phyloP scores from a whole-genome alignment of 2,888 invertebrate species.

The Anagyrus pseudococci region DNA sequence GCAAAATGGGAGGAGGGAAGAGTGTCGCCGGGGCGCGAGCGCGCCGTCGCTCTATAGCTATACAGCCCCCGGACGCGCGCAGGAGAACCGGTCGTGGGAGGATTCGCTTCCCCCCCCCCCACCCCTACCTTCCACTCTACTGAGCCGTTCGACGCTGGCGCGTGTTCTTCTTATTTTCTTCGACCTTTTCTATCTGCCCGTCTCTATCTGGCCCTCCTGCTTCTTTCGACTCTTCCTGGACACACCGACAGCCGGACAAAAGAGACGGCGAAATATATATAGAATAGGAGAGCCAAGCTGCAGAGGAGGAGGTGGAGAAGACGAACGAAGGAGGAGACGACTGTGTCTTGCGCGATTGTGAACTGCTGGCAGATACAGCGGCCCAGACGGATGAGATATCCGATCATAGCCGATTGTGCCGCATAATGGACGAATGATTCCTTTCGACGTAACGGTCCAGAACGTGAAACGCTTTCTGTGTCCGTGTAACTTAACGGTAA shows the following conservation, averaged over 20 bases:
- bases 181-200: conserved; percentile 15
- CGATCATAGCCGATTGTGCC: conserved; percentile 21
- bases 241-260: conserved; percentile 53
- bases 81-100: conserved; percentile 51
- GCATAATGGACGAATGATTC: conserved; percentile 34
- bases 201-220: conserved; percentile 11
- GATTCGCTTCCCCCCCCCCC: conserved; percentile 40
- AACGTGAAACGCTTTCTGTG: conserved; percentile 22
- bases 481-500: conserved; percentile 12
- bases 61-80: too few relatives aligned
- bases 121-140: not conserved
- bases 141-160: conserved; percentile 10
- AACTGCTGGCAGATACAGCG: conserved; percentile 24
- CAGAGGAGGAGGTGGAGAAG: conserved; percentile 46
- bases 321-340: conserved; percentile 34
- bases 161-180: conserved; percentile 26
- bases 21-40: not conserved
- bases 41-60: too few relatives aligned
- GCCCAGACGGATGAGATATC: conserved; percentile 7
- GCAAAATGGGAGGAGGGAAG: conserved; percentile 49
- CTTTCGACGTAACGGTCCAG: conserved; percentile 34
- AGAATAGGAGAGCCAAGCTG: too few relatives aligned
- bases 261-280: conserved; percentile 38
- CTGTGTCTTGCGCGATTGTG: conserved; percentile 27
- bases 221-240: conserved; percentile 30